phyloP scores from a whole-genome alignment of 2,113 vertebrate genomes.

The Dipodomys spectabilis region DNA sequence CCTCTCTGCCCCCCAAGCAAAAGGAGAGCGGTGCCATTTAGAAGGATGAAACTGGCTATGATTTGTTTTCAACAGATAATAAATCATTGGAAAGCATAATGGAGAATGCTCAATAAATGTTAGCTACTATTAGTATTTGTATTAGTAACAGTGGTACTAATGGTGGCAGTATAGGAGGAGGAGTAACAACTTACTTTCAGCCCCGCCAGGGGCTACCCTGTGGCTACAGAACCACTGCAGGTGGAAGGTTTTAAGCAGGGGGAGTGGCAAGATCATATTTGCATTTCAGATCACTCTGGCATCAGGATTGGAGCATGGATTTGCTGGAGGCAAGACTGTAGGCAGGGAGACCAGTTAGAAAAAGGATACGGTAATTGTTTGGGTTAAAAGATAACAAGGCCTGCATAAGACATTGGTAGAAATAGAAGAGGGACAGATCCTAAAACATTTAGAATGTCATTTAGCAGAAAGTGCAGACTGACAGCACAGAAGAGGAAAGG shows the following conservation, averaged over 20 bases:
- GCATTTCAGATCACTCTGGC: conserved; percentile 80
- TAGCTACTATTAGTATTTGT: conserved; percentile 59
- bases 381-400: conserved; percentile 62
- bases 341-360: conserved; percentile 80
- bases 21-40: background rate
- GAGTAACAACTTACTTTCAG: conserved; percentile 75
- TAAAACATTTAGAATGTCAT: background rate
- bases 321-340: conserved; percentile 80
- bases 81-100: conserved; percentile 24
- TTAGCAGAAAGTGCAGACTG: background rate
- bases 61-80: conserved; percentile 52
- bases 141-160: conserved; percentile 51
- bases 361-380: conserved; percentile 46
- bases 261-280: conserved; percentile 74
- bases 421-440: background rate
- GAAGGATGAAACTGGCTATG: conserved; percentile 20
- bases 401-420: conserved; percentile 3
- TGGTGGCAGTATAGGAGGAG: conserved; percentile 13
- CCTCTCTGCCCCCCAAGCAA: conserved; percentile 50
- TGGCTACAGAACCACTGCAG: conserved; percentile 69
- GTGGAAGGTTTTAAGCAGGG: conserved; percentile 77
- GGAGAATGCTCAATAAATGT: background rate
- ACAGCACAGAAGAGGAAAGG: conserved; percentile 27
- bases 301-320: conserved; percentile 74
- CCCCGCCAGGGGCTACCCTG: conserved; percentile 69